Evolutionary conservation across 2,797 vertebrate species (phyloP), one percentile per base, ranked within the genome.

Genomic region (Psittacula derbiana): DNA sequence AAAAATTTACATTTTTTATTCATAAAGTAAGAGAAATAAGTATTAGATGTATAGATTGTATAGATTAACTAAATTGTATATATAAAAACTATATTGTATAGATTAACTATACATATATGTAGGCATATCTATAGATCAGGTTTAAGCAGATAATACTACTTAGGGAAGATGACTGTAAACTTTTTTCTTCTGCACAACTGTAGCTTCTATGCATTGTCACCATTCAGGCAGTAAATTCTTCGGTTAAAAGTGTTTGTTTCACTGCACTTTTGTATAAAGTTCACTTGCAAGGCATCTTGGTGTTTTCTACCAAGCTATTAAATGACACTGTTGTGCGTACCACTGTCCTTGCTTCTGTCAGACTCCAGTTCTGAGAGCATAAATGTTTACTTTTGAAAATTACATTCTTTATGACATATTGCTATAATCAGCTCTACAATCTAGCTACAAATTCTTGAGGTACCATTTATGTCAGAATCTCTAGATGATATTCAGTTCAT

Each of bases 211-310:
- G 62, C 53, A 16, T 38, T 75, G 66, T 36, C 36, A 69, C n/a
- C 31, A 52, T 30, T 76, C 46, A 52, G 27, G 18, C 12, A 36
- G 40, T 4, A 2, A 40, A 62, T 76, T 83, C 57, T 67, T 83
- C 2, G 3, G 40, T 52, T 70, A 53, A 70, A 92, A 66, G 31
- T 44, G 4, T 83, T 90, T 83, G 4, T 83, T 90, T 83, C 43
- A 25, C 18, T 80, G 36, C 16, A 57, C 21, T 93, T 93, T n/a
- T 74, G 17, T 67, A 41, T 69, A 10, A 84, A 41, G 11, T 75
- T 62, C 0, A 0, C 16, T 13, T 75, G 49, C 58, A 72, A 49
- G 12, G 20, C 2, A 1, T 31, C 49, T 70, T 85, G 11, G 11
- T 67, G 57, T 74, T 86, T 64, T 74, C 41, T 67, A 4, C 28